Base-by-base conservation (phyloP, 37 sponge, comb jelly and placozoan genomes). In the Beroe forskalii region DNA sequence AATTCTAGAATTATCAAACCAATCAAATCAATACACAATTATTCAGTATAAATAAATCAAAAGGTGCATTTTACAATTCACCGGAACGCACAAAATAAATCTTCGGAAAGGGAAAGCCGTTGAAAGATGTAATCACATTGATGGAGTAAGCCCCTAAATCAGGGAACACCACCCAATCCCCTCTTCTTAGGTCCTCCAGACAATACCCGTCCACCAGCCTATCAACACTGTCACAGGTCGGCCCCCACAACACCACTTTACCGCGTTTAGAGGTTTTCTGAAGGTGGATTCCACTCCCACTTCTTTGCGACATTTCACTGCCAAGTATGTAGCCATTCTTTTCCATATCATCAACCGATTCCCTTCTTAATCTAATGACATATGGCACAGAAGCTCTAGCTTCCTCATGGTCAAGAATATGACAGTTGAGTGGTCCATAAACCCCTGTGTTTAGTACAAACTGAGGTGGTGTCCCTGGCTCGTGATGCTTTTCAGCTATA, bases 151-250 rank as follows among this genome's bases (percentile, higher is more conserved):
- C 55, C 23, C 86, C 86, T 25, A 80, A 27, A 25, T 80, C 86
- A 23, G 86, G 86, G 22, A 80, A 80, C 1, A 44, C 86, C 8
- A 80, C 27, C 86, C 86, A 80, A 25, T 80, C 86, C 14, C 86
- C 86, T 80, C 86, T 41, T 27, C n/a, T 44, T 19, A 44, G 2
- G 19, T n/a, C n/a, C 0, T 32, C 22, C 1, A 80, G 38, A 25
- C n/a, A n/a, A 43, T 80, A 80, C 48, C 86, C 86, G 42, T 80
- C 86, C 22, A 80, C n/a, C 28, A 80, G 25, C 27, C 31, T 80
- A 43, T 80, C 86, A 41, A 28, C 20, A 31, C 86, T 80, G 42
- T 80, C 86, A 80, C 86, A 80, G 9, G 86, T 80, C 1, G 86
- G 86, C 30, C 86, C 86, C 86, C 86, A 80, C 17, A 80, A 80